Conservation (phyloP, 2,797 vertebrate species). For the Gorsachius magnificus region DNA sequence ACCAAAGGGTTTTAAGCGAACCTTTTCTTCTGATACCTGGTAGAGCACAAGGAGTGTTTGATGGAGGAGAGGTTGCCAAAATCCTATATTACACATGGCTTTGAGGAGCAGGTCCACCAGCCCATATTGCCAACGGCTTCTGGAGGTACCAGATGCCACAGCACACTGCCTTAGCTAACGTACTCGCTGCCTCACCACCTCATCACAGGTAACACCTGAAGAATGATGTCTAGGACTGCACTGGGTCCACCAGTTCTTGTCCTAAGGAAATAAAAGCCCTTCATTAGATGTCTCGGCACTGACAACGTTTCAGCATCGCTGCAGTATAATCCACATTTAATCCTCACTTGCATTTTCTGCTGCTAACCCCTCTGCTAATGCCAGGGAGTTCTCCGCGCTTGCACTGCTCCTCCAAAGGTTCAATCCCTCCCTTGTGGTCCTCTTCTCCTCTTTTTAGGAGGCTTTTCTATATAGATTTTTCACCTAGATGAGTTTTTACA, state of each 20-base stretch:
- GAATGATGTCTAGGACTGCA: background rate
- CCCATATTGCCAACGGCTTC: background rate
- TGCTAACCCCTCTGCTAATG: background rate
- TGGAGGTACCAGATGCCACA: background rate
- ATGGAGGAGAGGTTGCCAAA: background rate
- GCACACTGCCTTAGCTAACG: background rate
- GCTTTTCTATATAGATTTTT: background rate
- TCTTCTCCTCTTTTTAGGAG: background rate
- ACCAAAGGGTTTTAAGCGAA: background rate
- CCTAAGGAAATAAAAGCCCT: background rate
- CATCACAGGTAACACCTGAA: background rate
- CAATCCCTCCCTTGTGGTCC: background rate
- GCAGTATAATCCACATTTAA: slow-evolving; percentile 19
- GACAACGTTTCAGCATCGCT: background rate
- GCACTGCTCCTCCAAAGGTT: background rate
- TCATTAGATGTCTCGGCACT: background rate
- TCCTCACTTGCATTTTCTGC: slow-evolving; percentile 13
- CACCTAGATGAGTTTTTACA: background rate
- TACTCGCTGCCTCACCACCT: background rate
- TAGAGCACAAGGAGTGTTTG: background rate
- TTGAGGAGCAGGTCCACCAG: background rate
- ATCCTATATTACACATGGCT: fast-evolving
- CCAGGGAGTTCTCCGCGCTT: background rate
- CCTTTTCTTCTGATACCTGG: background rate
- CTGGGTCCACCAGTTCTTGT: background rate